Evolutionary conservation across 2,888 invertebrate genomes (phyloP), one percentile per base, ranked within the genome.

Genomic region (Andrena haemorrhoa): DNA sequence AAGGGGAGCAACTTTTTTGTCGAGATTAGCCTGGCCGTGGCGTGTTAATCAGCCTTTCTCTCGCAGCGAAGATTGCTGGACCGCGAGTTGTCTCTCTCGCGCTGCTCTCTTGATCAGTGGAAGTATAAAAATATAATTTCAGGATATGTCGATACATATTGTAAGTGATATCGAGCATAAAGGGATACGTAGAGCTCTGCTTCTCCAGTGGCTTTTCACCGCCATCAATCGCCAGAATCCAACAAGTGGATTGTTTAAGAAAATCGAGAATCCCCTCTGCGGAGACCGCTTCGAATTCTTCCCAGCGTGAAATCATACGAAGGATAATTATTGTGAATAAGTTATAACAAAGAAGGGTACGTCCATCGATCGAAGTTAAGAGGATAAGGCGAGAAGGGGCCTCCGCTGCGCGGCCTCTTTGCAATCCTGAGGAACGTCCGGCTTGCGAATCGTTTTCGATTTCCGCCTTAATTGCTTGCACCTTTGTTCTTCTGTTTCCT

Each of bases 121-220:
- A 89, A 90, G 91, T 92, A 92, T 84, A 92, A 92, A 92, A 92
- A 92, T 92, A 92, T 92, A 89, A 89, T 89, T 89, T 91, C 82
- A 86, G 88, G 92, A 92, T 92, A 92, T 92, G 92, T 92, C 86
- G 75, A 85, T 84, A 84, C 26, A 56, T 79, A 80, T 84, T 75
- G 77, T 72, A 66, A 71, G 64, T 61, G 61, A 86, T 47, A 81
- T 84, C 84, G 77, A 82, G 75, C 82, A 51, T 84, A 82, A 75
- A 10, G 74, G 70, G 64, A 61, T 60, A 61, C 49, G 35, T 41
- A 31, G 41, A 64, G 70, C 58, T 20, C 26, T 49, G 16, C 2
- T 23, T 6, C 29, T 12, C 20, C 33, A 8, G n/a, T 61, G 41
- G 41, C 41, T 16, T 41, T 41, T 41, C 41, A 41, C 41, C 35